phyloP scores from a whole-genome alignment of 2,888 invertebrate species.

The Agapostemon virescens region DNA sequence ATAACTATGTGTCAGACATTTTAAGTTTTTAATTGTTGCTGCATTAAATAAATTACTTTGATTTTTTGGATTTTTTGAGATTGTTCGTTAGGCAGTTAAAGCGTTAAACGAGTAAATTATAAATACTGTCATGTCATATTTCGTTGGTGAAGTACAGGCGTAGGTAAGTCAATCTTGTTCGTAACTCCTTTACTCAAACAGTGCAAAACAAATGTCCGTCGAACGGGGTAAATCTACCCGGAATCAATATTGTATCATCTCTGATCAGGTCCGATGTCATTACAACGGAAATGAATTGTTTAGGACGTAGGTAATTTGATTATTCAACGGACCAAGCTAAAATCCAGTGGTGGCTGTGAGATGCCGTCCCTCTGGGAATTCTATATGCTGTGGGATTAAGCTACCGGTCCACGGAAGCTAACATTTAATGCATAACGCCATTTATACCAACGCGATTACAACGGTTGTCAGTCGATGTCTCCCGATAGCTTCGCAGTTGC shows the following conservation, averaged over 20 bases:
- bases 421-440: conserved; percentile 49
- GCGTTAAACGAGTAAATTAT: neutral
- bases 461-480: conserved; percentile 28
- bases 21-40: too few species aligned
- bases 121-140: neutral
- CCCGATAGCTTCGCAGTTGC: conserved; percentile 33
- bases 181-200: neutral
- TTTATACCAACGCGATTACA: conserved; percentile 39
- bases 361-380: conserved; percentile 40
- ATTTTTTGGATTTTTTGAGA: too few species aligned
- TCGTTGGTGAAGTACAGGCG: too few species aligned
- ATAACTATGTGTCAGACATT: too few species aligned
- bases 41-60: too few species aligned
- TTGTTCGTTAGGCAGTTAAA: too few species aligned
- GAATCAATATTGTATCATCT: neutral
- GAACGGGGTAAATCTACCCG: neutral
- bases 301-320: conserved; percentile 28
- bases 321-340: conserved; percentile 22
- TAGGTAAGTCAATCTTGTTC: neutral
- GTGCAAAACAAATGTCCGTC: neutral
- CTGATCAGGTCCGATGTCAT: neutral
- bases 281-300: conserved; percentile 35
- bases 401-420: neutral
- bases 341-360: conserved; percentile 21
- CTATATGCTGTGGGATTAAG: conserved; percentile 17